Conservation (phyloP, 2,113 vertebrate genomes). For the Nothobranchius furzeri region DNA sequence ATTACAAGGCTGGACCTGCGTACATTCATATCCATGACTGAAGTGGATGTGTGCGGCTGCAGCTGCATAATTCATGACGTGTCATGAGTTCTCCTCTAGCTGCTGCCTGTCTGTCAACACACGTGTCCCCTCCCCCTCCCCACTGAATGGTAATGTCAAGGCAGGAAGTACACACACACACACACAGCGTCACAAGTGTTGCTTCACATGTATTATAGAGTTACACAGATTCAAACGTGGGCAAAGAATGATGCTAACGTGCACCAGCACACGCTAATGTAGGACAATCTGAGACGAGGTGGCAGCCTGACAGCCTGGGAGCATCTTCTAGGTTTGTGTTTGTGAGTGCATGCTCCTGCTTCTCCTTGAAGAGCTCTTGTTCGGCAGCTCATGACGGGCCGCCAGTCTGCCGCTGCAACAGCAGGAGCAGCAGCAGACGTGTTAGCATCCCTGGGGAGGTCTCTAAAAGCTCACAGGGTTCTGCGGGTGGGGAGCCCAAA, state of each 20-base stretch:
- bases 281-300: conserved; percentile 14
- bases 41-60: conserved; percentile 49
- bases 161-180: conserved; percentile 12
- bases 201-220: not conserved
- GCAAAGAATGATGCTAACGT: not conserved
- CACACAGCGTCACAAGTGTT: conserved; percentile 3
- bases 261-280: not conserved
- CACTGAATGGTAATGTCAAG: conserved; percentile 57
- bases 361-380: conserved; percentile 32
- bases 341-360: not conserved
- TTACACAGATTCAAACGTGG: not conserved
- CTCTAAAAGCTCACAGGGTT: conserved; percentile 73
- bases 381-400: conserved; percentile 59
- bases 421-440: conserved; percentile 42
- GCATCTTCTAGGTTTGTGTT: conserved; percentile 3
- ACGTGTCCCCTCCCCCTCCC: conserved; percentile 34
- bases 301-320: conserved; percentile 2
- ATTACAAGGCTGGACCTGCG: conserved; percentile 58
- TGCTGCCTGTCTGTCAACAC: conserved; percentile 66
- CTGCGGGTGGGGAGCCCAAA: conserved; percentile 50
- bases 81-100: conserved; percentile 62
- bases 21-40: conserved; percentile 70
- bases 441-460: conserved; percentile 54
- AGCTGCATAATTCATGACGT: conserved; percentile 72
- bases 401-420: conserved; percentile 59